Base-by-base conservation (phyloP, 2,888 invertebrate genomes). In the Sphaerophoria rueppellii region DNA sequence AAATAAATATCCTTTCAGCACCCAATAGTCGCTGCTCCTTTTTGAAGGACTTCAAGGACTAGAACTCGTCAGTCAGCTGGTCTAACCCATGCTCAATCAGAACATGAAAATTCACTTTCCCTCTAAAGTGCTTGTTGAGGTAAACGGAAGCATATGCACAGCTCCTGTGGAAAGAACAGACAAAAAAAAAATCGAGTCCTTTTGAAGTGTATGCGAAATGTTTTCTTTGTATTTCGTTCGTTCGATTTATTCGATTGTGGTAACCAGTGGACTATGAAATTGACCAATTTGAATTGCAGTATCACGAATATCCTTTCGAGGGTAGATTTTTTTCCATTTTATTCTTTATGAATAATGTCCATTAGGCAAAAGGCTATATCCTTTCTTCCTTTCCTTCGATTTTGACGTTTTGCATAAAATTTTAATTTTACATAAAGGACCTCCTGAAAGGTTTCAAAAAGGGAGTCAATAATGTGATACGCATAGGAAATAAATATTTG, bases 251-350 rank as follows among this genome's bases (percentile, higher is more conserved):
- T 85, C 67, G 76, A 76, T 80, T 81, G 76, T 73, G 76, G 63
- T 55, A 76, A 87, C 88, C 90, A 90, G 88, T 89, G 87, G 90
- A 90, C 91, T 90, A 89, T 91, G 91, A 91, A 91, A 91, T 91
- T 90, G 91, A 89, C 90, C 89, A 87, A 88, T 85, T 85, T 81
- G 81, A 63, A 85, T 77, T 77, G 76, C 81, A 81, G 48, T 67
- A 67, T 54, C 61, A 40, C 48, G 58, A 54, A 70, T 74, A 40
- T 58, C 40, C 52, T 50, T 14, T 40, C 7, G 54, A 12, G 34
- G 63, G 48, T 4, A 4, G 24, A 11, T 9, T 55, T 50, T 57
- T 43, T 58, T 54, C 24, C 16, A 7, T n/a, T 40, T 52, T 46
- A 57, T 81, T 76, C 71, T 73, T 69, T 81, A 77, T 81, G 85